Evolutionary conservation across 1,140 invertebrate genomes (phyloP).

Genomic region (Orchesella cincta): DNA sequence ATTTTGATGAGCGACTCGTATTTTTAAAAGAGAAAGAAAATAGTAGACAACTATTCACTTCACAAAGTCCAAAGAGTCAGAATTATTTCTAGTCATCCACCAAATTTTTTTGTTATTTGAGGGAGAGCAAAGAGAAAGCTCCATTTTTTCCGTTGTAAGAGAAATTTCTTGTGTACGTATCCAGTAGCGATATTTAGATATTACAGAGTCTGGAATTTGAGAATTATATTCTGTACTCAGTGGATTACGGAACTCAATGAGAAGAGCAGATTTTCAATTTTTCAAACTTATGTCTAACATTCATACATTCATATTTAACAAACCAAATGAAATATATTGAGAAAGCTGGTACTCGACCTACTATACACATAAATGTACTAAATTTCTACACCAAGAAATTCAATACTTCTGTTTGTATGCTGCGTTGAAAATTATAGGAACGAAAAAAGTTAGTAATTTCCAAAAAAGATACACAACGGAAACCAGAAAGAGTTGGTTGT

Average conservation of each 20-base stretch:
- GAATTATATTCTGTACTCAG: not conserved
- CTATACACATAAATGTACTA: not conserved
- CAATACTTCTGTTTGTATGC: too few species aligned
- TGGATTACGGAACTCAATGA: not conserved
- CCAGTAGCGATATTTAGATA: not conserved
- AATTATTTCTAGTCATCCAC: constrained; percentile 22
- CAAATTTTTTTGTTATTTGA: not conserved
- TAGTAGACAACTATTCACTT: constrained; percentile 19
- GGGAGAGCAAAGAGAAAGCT: not conserved
- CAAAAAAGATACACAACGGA: too few species aligned
- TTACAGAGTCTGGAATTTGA: not conserved
- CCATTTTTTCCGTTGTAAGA: not conserved
- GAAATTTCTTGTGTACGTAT: too few species aligned
- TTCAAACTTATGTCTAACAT: not conserved
- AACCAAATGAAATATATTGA: not conserved
- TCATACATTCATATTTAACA: too few species aligned
- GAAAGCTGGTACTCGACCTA: not conserved
- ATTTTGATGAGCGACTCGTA: constrained; percentile 19
- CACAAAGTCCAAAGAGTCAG: constrained; percentile 31
- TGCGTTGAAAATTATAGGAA: too few species aligned
- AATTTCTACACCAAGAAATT: not conserved
- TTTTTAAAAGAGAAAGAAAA: constrained; percentile 12
- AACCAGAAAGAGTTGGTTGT: too few species aligned
- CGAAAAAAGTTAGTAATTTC: too few species aligned
- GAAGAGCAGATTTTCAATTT: not conserved